A percentile compares a stretch with the other conserved stretches of the same genome.
phyloP scores from a whole-genome alignment of 2,888 invertebrate genomes.

The Hanleya hanleyi region DNA sequence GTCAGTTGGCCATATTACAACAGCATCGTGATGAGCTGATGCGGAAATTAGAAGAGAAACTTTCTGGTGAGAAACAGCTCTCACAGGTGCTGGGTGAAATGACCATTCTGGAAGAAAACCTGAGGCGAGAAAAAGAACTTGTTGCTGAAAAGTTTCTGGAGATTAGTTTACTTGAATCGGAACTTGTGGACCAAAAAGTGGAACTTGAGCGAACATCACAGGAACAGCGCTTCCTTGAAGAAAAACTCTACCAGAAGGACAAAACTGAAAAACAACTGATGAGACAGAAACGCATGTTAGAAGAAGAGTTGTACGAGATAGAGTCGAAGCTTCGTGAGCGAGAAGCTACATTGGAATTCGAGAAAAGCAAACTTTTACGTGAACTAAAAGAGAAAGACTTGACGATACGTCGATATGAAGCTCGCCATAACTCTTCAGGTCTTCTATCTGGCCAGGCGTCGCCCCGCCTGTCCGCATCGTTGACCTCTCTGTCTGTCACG shows the following conservation, averaged over 20 bases:
- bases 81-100: conserved; percentile 50
- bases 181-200: conserved; percentile 48
- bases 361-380: conserved; percentile 52
- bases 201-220: conserved; percentile 51
- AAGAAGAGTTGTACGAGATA: conserved; percentile 59
- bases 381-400: conserved; percentile 42
- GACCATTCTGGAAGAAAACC: conserved; percentile 50
- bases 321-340: conserved; percentile 57
- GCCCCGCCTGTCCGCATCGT: neutral
- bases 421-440: neutral
- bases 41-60: conserved; percentile 47
- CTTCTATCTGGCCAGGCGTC: neutral
- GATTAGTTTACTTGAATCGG: conserved; percentile 51
- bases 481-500: neutral
- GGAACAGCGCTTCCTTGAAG: conserved; percentile 59
- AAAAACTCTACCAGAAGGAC: conserved; percentile 59
- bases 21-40: conserved; percentile 59
- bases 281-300: conserved; percentile 59
- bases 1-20: conserved; percentile 58
- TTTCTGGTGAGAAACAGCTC: conserved; percentile 42
- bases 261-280: conserved; percentile 58
- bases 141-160: conserved; percentile 53
- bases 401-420: conserved; percentile 1
- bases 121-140: conserved; percentile 56
- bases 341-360: conserved; percentile 53